A percentile compares a stretch with the other conserved stretches of the same genome.
These are phyloP conservation scores for Rhinolophus ferrumequinum DNA, from an alignment of 2,113 vertebrate species.

Conservation along the genomic window DNA sequence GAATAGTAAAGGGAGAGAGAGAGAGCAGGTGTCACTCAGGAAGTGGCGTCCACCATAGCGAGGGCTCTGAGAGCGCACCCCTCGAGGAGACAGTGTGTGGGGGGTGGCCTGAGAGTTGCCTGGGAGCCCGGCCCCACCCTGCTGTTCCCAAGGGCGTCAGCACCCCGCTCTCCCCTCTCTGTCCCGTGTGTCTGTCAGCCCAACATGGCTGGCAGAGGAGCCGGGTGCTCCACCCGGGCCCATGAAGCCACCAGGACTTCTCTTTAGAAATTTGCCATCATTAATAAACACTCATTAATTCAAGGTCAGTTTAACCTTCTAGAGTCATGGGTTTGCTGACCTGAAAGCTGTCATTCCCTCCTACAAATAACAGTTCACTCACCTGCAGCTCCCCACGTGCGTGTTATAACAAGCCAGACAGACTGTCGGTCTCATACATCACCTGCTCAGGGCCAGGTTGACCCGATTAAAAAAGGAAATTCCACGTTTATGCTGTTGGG, in stretches of 20 bases:
- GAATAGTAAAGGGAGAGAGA: rapidly evolving
- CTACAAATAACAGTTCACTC: background rate
- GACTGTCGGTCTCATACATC: background rate
- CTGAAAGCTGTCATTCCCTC: background rate
- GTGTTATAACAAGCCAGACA: background rate
- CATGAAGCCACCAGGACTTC: background rate
- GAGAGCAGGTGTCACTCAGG: background rate
- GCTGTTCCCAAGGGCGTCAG: background rate
- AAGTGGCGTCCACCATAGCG: too few species aligned
- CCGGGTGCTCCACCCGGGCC: too few species aligned
- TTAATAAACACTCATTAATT: background rate
- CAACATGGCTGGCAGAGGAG: too few species aligned
- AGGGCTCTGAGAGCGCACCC: background rate
- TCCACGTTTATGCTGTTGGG: background rate
- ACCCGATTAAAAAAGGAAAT: background rate
- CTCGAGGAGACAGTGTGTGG: background rate
- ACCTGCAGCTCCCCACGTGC: rapidly evolving
- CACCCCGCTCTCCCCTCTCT: background rate
- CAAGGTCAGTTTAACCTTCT: background rate
- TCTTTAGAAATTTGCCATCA: background rate
- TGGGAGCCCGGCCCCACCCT: rapidly evolving
- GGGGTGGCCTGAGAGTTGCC: background rate
- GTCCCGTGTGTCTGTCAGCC: too few species aligned
- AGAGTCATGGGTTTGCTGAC: background rate
- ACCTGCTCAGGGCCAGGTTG: background rate